These are phyloP conservation scores for Tympanuchus pallidicinctus DNA, from an alignment of 2,113 vertebrate genomes.

Conservation along the genomic window DNA sequence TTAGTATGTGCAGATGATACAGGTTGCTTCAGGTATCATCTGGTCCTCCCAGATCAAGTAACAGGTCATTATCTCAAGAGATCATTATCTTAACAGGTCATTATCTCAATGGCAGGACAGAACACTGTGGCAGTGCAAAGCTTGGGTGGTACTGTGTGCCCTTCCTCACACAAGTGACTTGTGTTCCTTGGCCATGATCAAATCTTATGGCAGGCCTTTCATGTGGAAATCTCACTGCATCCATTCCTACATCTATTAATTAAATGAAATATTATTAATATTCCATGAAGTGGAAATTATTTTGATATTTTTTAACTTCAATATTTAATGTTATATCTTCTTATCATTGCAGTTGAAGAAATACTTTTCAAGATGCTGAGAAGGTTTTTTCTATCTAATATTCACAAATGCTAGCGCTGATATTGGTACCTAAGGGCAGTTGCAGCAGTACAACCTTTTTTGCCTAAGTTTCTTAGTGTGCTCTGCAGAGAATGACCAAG, in stretches of 20 bases:
- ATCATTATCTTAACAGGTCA: not conserved
- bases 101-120: not conserved
- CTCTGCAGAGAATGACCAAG: not conserved
- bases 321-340: not conserved
- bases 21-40: not conserved
- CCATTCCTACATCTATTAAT: not conserved
- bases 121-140: not conserved
- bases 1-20: no score
- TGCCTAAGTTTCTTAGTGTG: not conserved
- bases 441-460: not conserved
- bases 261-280: not conserved
- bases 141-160: not conserved
- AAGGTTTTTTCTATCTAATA: not conserved
- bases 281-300: not conserved
- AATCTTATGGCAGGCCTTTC: not conserved
- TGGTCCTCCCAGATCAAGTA: no score
- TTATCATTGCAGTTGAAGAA: not conserved
- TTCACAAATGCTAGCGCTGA: not conserved
- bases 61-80: not conserved
- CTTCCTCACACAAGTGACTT: not conserved
- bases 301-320: not conserved
- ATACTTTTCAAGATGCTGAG: not conserved
- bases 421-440: not conserved
- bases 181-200: not conserved
- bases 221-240: not conserved